Conservation (phyloP, 1,140 invertebrate species). For the Orchestia grillus region DNA sequence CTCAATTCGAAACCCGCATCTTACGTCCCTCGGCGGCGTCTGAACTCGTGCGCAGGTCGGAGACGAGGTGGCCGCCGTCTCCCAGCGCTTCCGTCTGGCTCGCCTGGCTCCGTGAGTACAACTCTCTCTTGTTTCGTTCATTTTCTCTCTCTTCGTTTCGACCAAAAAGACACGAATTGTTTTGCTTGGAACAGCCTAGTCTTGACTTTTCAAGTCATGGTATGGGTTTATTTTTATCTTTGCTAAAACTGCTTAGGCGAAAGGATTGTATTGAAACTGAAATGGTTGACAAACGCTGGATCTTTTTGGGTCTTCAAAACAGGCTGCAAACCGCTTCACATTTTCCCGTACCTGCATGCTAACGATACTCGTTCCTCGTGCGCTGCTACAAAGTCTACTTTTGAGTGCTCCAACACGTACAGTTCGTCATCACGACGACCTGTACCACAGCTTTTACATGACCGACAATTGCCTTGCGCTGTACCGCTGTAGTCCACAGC, state of each 20-base stretch:
- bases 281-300: not conserved
- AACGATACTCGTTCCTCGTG: too few relatives aligned
- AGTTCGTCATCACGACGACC: too few relatives aligned
- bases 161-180: not conserved
- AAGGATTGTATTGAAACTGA: not conserved
- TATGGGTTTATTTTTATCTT: not conserved
- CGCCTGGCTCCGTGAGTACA: not conserved
- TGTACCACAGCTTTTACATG: too few relatives aligned
- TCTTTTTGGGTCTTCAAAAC: not conserved
- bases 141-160: not conserved
- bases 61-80: not conserved
- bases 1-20: not conserved
- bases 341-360: not conserved
- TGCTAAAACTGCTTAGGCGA: too few relatives aligned
- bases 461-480: too few relatives aligned
- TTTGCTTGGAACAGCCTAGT: not conserved
- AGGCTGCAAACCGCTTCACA: not conserved
- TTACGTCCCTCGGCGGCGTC: not conserved
- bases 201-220: not conserved
- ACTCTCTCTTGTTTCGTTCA: not conserved
- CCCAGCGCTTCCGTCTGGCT: not conserved
- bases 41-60: too few relatives aligned
- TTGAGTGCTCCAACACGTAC: too few relatives aligned
- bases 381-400: too few relatives aligned
- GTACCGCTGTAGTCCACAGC: too few relatives aligned